These are phyloP conservation scores for Lathronympha strigana DNA, from an alignment of 2,888 invertebrate genomes.

Conservation along the genomic window DNA sequence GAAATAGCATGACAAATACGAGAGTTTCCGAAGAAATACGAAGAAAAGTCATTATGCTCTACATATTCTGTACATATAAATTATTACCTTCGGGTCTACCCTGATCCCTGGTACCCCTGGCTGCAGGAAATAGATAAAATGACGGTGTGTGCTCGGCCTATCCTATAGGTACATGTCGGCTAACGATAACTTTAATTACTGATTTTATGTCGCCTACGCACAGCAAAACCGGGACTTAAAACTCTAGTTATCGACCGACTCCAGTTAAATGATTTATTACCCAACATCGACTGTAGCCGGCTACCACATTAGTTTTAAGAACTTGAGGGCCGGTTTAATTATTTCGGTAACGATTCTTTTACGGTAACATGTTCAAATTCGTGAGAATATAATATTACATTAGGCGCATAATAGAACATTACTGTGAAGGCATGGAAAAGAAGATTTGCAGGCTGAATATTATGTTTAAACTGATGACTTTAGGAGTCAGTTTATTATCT, in stretches of 20 bases:
- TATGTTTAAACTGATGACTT: too few relatives aligned
- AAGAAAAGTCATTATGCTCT: too few relatives aligned
- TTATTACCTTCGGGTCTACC: not conserved
- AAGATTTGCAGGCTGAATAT: too few relatives aligned
- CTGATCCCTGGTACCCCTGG: not conserved
- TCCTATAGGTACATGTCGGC: constrained; percentile 50
- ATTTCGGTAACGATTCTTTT: not conserved
- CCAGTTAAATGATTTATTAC: constrained; percentile 51
- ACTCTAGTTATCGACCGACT: constrained; percentile 51
- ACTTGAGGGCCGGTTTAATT: constrained; percentile 4
- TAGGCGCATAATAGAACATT: too few relatives aligned
- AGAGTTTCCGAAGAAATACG: too few relatives aligned
- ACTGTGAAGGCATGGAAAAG: too few relatives aligned
- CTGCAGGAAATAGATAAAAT: not conserved
- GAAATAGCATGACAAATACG: too few relatives aligned
- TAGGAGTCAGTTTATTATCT: too few relatives aligned
- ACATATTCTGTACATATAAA: too few relatives aligned
- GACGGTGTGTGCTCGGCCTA: constrained; percentile 48
- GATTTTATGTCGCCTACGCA: constrained; percentile 51
- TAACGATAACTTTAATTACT: constrained; percentile 57
- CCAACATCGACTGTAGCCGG: constrained; percentile 13
- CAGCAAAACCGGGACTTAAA: constrained; percentile 44
- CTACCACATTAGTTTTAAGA: constrained; percentile 25
- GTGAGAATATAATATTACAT: too few relatives aligned
- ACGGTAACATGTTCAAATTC: not conserved